phyloP scores from a whole-genome alignment of 2,113 vertebrate genomes.

The Colossoma macropomum region DNA sequence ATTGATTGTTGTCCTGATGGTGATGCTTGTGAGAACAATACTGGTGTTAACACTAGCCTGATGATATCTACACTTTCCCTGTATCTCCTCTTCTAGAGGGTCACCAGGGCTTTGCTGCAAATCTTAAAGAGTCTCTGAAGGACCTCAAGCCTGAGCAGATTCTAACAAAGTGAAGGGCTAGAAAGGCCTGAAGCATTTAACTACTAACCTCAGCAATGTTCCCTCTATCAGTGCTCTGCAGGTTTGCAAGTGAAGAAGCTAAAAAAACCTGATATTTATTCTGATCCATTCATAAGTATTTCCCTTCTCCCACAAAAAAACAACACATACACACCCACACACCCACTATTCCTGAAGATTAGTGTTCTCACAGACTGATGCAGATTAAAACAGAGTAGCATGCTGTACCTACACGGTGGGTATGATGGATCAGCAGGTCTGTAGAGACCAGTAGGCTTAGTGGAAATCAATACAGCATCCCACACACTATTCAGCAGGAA shows the following conservation, averaged over 20 bases:
- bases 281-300: neutral
- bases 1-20: no score
- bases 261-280: neutral
- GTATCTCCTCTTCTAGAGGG: neutral
- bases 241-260: neutral
- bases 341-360: neutral
- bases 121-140: no score
- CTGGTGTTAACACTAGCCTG: no score
- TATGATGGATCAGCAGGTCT: conserved; percentile 29
- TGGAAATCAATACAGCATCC: conserved; percentile 51
- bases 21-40: no score
- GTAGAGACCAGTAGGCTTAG: conserved; percentile 35
- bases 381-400: neutral
- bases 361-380: neutral
- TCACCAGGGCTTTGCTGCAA: neutral
- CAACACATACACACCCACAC: conserved; percentile 5
- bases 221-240: neutral
- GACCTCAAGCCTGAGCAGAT: no score
- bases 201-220: neutral
- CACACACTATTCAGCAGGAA: conserved; percentile 37
- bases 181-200: neutral
- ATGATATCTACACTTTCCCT: neutral
- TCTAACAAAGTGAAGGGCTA: no score
- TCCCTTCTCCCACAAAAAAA: no score
- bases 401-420: conserved; percentile 14